Evolutionary conservation across 2,797 vertebrate genomes (phyloP), one percentile per base, ranked within the genome.

Genomic region (Sebastes nivosus): DNA sequence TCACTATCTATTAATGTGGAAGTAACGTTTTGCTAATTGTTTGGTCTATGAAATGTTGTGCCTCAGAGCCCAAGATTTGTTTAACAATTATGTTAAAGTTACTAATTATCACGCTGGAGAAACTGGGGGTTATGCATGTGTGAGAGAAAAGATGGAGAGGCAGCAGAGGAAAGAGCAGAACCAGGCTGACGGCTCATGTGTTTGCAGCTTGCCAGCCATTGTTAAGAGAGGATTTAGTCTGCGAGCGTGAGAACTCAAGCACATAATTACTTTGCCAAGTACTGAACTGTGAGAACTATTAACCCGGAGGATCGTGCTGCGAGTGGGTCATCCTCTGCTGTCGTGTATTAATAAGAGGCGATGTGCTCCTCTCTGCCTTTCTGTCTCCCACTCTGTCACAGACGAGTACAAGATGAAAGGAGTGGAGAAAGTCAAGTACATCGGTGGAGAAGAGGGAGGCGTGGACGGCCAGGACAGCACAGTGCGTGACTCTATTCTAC

Each of bases 401-500:
- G 98, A 99, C 86, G 98, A 99, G 95, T 98, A 98, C 96, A 98
- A 97, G 94, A 96, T 97, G 95, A 99, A 98, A 95, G 97, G 95
- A 80, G 97, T 97, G 94, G 97, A 99, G 96, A 98, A 98, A 95
- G 97, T 98, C 93, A 99, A 99, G 95, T 99, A 97, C 96, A 96
- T 97, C 94, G 96, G 96, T 27, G 97, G 97, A 92, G 97, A 98
- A 70, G 98, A 98, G 92, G 97, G 97, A 76, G 96, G 96, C 92
- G 95, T 96, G 93, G 97, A 97, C 84, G 93, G 98, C 96, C 97
- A 98, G 93, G 98, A 99, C 93, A 97, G 97, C 95, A 97, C 97
- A 92, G 98, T 99, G 96, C 92, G 95, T 78, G 50, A n/a, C 12
- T 38, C 38, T 54, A 0, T 70, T 69, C 1, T 75, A 2, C 32